These are phyloP conservation scores for Cirrhinus molitorella DNA, from an alignment of 2,797 vertebrate genomes.

Conservation along the genomic window DNA sequence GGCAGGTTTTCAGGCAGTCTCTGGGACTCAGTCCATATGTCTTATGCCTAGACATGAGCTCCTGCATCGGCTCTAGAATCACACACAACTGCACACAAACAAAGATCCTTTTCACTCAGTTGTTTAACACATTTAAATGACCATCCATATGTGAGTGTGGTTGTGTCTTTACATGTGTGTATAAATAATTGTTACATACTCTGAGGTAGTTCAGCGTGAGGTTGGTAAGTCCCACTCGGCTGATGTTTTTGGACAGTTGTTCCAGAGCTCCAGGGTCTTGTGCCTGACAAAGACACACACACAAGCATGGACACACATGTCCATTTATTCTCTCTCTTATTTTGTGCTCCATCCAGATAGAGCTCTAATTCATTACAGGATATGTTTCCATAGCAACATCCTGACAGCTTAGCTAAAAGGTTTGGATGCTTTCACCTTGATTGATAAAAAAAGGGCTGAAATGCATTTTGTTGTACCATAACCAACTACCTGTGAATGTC, in stretches of 20 bases:
- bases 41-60: slow-evolving; percentile 99
- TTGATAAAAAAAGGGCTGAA: slow-evolving; percentile 60
- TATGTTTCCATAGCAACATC: slow-evolving; percentile 61
- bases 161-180: slow-evolving; percentile 19
- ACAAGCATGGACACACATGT: slow-evolving; percentile 40
- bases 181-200: slow-evolving; percentile 80
- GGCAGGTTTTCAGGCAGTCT: slow-evolving; percentile 99
- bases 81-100: slow-evolving; percentile 89
- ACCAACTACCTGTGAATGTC: slow-evolving; percentile 12
- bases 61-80: slow-evolving; percentile 99
- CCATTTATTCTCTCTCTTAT: slow-evolving; percentile 51
- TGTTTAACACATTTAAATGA: background rate
- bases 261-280: slow-evolving; percentile 99
- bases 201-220: slow-evolving; percentile 99
- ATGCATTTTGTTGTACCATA: slow-evolving; percentile 46
- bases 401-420: slow-evolving; percentile 59
- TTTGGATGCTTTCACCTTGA: slow-evolving; percentile 58
- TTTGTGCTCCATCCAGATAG: slow-evolving; percentile 57
- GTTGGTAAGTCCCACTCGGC: slow-evolving; percentile 97
- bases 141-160: background rate
- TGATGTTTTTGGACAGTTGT: slow-evolving; percentile 99
- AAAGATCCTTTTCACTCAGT: background rate
- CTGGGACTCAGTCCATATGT: slow-evolving; percentile 99
- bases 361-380: slow-evolving; percentile 62
- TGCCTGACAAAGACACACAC: slow-evolving; percentile 78